These are phyloP conservation scores for Hydropsyche betteni DNA, from an alignment of 2,888 invertebrate species.

Conservation along the genomic window DNA sequence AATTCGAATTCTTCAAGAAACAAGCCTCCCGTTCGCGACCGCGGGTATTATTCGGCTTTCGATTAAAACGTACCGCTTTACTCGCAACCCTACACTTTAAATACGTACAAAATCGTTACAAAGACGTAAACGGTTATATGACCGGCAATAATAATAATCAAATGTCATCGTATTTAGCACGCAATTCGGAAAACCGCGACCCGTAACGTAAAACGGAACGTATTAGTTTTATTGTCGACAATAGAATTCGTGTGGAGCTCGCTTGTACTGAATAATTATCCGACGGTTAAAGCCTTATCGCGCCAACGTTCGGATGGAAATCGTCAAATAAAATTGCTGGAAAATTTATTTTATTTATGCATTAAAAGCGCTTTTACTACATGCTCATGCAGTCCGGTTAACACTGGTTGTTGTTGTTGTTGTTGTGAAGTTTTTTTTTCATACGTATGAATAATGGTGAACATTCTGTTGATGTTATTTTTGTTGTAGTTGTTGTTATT, in stretches of 20 bases:
- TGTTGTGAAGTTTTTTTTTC: too few species aligned
- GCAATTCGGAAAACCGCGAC: slow-evolving; percentile 9
- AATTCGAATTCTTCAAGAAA: too few species aligned
- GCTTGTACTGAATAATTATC: slow-evolving; percentile 1
- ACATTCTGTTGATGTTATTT: too few species aligned
- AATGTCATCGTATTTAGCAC: slow-evolving; percentile 18
- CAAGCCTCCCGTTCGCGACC: too few species aligned
- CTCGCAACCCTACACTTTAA: too few species aligned
- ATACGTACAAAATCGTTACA: neutral
- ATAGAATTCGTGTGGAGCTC: slow-evolving; percentile 5
- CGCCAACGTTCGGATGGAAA: neutral
- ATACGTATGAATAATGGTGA: too few species aligned
- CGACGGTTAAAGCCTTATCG: slow-evolving; percentile 1
- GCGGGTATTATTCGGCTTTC: too few species aligned
- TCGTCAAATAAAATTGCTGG: neutral
- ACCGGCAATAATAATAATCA: slow-evolving; percentile 1
- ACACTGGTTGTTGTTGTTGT: too few species aligned
- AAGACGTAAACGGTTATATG: neutral
- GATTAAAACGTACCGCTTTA: too few species aligned
- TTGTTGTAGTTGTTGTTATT: too few species aligned
- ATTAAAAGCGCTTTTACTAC: too few species aligned
- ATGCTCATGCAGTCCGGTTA: too few species aligned
- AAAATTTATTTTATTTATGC: slow-evolving; percentile 14
- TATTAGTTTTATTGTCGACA: slow-evolving; percentile 19
- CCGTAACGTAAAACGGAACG: slow-evolving; percentile 5